Evolutionary conservation across 1,140 invertebrate species (phyloP).

Genomic region (Maconellicoccus hirsutus): DNA sequence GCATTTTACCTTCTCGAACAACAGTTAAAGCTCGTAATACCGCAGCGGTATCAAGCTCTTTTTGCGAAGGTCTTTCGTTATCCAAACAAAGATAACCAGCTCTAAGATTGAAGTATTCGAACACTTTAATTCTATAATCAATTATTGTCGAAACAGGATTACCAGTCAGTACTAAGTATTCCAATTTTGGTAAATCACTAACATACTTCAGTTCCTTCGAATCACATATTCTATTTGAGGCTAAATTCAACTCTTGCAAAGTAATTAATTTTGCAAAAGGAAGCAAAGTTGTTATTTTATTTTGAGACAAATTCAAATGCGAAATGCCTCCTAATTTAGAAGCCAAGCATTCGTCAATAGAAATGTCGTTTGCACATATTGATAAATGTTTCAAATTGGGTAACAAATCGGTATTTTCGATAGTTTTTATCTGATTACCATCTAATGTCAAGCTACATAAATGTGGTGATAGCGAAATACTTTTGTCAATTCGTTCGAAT

Average conservation of each 20-base stretch:
- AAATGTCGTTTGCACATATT: slow-evolving; percentile 62
- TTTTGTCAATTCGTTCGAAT: slow-evolving; percentile 62
- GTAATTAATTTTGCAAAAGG: slow-evolving; percentile 75
- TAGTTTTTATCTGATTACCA: slow-evolving; percentile 59
- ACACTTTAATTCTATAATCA: slow-evolving; percentile 82
- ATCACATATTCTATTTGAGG: slow-evolving; percentile 68
- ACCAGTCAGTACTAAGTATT: slow-evolving; percentile 69
- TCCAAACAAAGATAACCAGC: slow-evolving; percentile 70
- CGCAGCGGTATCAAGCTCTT: slow-evolving; percentile 81
- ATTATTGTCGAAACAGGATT: slow-evolving; percentile 77
- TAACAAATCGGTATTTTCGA: slow-evolving; percentile 65
- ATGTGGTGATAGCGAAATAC: slow-evolving; percentile 64
- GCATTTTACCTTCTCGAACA: slow-evolving; percentile 45
- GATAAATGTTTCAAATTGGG: slow-evolving; percentile 62
- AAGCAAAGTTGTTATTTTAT: slow-evolving; percentile 59
- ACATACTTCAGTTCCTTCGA: slow-evolving; percentile 71
- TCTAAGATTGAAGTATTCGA: slow-evolving; percentile 67
- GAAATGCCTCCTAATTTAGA: slow-evolving; percentile 79
- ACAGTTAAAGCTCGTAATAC: slow-evolving; percentile 73
- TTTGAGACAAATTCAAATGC: slow-evolving; percentile 74
- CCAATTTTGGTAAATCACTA: slow-evolving; percentile 69
- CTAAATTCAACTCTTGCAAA: slow-evolving; percentile 71
- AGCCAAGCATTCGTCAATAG: slow-evolving; percentile 60
- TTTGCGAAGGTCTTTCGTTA: slow-evolving; percentile 70
- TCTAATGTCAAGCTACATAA: slow-evolving; percentile 58